These are phyloP conservation scores for Mactra quadrangularis DNA, from an alignment of 1,140 invertebrate species.

Conservation along the genomic window DNA sequence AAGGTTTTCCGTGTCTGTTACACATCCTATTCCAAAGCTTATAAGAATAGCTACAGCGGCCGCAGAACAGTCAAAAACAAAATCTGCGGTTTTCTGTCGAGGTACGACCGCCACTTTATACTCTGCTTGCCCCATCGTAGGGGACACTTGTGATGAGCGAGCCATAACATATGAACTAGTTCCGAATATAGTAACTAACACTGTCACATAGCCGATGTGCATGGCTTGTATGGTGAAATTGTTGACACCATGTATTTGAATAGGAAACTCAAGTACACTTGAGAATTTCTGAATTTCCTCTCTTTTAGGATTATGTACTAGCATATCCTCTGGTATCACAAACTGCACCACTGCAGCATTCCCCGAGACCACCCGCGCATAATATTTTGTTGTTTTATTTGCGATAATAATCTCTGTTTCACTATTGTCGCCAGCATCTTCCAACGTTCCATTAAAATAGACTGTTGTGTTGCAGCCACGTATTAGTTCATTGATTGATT, in stretches of 20 bases:
- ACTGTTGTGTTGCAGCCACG: conserved; percentile 57
- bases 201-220: conserved; percentile 77
- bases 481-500: conserved; percentile 60
- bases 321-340: conserved; percentile 61
- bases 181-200: conserved; percentile 76
- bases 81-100: conserved; percentile 76
- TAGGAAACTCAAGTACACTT: conserved; percentile 65
- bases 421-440: conserved; percentile 44
- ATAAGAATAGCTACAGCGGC: conserved; percentile 81
- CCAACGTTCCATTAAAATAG: conserved; percentile 57
- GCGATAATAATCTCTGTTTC: conserved; percentile 2
- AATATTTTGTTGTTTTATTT: conserved; percentile 14
- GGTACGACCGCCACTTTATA: conserved; percentile 70
- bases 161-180: conserved; percentile 64
- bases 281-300: conserved; percentile 60
- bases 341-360: conserved; percentile 49
- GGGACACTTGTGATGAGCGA: conserved; percentile 59
- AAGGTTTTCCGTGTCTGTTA: conserved; percentile 78
- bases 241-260: conserved; percentile 69
- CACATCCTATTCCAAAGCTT: conserved; percentile 81
- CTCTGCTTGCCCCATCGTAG: conserved; percentile 67
- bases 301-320: conserved; percentile 55
- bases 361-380: conserved; percentile 39
- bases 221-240: conserved; percentile 79
- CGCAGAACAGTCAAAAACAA: conserved; percentile 79